Evolutionary conservation across 2,888 invertebrate species (phyloP).

Genomic region (Netelia virgata): DNA sequence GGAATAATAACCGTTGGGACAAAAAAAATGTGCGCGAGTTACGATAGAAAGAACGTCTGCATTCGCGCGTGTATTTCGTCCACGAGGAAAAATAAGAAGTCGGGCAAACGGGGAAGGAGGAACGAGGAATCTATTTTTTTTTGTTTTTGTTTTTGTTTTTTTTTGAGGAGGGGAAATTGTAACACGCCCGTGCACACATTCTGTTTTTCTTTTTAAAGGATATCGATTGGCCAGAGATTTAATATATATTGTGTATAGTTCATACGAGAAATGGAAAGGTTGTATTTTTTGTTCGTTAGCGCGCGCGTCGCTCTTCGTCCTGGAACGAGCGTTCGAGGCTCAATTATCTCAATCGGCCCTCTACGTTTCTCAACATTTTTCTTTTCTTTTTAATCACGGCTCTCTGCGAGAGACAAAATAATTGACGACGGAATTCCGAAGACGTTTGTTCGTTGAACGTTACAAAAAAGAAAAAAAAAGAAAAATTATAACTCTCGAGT

Average conservation of each 20-base stretch:
- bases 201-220: slow-evolving; percentile 8
- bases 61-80: neutral
- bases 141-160: too few species aligned
- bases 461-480: neutral
- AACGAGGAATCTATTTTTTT: too few species aligned
- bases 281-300: slow-evolving; percentile 31
- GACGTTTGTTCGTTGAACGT: slow-evolving; percentile 14
- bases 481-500: slow-evolving; percentile 41
- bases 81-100: neutral
- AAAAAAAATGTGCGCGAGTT: slow-evolving; percentile 4
- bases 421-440: neutral
- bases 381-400: too few species aligned
- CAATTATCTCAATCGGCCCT: slow-evolving; percentile 17
- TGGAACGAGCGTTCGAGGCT: slow-evolving; percentile 37
- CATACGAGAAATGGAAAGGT: slow-evolving; percentile 10
- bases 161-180: neutral
- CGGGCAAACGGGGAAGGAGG: neutral
- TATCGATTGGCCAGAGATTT: slow-evolving; percentile 26
- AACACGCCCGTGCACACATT: neutral
- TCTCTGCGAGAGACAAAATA: too few species aligned
- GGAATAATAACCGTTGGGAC: neutral
- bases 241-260: slow-evolving; percentile 38
- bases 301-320: neutral
- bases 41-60: neutral
- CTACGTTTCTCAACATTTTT: too few species aligned